phyloP scores from a whole-genome alignment of 2,888 invertebrate species.

The Galeopsomyia nigrocyanea region DNA sequence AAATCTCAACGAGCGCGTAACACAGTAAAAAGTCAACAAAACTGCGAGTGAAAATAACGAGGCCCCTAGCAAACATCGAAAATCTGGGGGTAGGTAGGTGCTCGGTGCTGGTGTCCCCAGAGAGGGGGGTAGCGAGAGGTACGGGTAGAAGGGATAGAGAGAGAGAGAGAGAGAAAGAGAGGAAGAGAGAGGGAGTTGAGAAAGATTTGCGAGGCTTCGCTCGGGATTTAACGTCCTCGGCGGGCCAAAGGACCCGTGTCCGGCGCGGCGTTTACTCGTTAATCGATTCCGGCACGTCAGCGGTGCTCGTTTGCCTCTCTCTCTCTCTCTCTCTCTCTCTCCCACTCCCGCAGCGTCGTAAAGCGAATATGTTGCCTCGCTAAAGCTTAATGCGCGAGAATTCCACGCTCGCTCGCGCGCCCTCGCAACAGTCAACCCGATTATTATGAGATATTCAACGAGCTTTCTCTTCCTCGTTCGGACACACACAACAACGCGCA shows the following conservation, averaged over 20 bases:
- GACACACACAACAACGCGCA: no score
- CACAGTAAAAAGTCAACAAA: no score
- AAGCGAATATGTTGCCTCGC: conserved; percentile 17
- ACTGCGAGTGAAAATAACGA: no score
- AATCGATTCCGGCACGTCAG: conserved; percentile 47
- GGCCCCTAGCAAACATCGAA: no score
- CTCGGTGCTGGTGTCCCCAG: conserved; percentile 29
- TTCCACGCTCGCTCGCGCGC: neutral
- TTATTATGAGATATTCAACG: no score
- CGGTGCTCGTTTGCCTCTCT: conserved; percentile 24
- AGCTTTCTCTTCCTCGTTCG: no score
- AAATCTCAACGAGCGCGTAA: no score
- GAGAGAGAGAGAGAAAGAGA: conserved; percentile 28
- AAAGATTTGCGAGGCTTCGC: conserved; percentile 43
- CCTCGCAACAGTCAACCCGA: no score
- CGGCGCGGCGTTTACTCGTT: conserved; percentile 49
- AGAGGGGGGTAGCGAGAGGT: conserved; percentile 31
- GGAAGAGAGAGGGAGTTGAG: conserved; percentile 33
- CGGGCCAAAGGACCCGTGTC: conserved; percentile 43
- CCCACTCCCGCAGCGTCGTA: conserved; percentile 34
- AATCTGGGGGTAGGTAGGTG: no score
- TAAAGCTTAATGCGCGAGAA: conserved; percentile 3
- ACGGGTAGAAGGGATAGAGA: conserved; percentile 21
- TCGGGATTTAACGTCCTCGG: conserved; percentile 44
- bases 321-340: conserved; percentile 29